These are phyloP conservation scores for Cryptoprocta ferox DNA, from an alignment of 2,797 vertebrate genomes.

Conservation along the genomic window DNA sequence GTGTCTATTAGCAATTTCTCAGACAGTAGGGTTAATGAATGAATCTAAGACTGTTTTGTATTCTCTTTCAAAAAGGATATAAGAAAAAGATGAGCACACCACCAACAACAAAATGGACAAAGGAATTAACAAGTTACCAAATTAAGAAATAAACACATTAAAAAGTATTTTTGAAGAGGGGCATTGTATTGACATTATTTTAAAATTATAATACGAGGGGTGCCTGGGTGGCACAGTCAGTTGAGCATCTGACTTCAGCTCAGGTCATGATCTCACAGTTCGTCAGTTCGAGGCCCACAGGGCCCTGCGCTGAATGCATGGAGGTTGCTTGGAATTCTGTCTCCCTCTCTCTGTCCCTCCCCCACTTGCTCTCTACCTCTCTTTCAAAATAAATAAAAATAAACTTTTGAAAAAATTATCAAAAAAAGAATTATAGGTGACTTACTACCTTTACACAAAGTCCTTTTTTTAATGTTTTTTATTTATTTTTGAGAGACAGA, in stretches of 20 bases:
- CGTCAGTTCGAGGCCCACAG: too few relatives aligned
- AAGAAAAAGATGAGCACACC: background rate
- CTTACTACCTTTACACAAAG: slow-evolving; percentile 19
- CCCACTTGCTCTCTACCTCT: too few relatives aligned
- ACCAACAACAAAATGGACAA: background rate
- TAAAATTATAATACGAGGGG: background rate
- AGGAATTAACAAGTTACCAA: background rate
- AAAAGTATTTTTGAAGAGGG: background rate
- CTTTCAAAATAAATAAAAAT: too few relatives aligned
- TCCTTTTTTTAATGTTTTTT: too few relatives aligned
- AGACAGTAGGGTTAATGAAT: background rate
- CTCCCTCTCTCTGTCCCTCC: too few relatives aligned
- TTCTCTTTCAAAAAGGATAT: background rate
- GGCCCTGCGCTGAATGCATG: too few relatives aligned
- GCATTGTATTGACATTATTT: background rate
- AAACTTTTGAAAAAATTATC: too few relatives aligned
- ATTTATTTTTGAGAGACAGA: too few relatives aligned
- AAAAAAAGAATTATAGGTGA: background rate
- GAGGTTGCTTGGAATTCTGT: too few relatives aligned
- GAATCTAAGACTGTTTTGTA: background rate
- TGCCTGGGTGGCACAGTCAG: too few relatives aligned
- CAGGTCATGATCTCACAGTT: too few relatives aligned
- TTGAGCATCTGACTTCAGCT: too few relatives aligned
- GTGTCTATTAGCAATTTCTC: slow-evolving; percentile 10
- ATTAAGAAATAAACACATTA: slow-evolving; percentile 34